A percentile compares a stretch with the other conserved stretches of the same genome.
Evolutionary conservation across 2,888 invertebrate genomes (phyloP).

Genomic region (Gryllus longicercus): DNA sequence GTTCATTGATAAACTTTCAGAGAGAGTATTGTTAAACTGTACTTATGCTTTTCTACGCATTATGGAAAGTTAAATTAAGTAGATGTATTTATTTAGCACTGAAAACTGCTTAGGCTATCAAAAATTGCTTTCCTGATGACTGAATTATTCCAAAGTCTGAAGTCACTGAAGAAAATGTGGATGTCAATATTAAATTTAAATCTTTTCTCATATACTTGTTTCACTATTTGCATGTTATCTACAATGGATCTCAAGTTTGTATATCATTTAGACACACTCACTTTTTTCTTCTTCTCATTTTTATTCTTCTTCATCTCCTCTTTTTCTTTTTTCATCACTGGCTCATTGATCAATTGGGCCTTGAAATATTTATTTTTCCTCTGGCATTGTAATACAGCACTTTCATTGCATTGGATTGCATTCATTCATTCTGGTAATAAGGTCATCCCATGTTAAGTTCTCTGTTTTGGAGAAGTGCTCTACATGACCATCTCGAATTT

Average conservation of each 20-base stretch:
- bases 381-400: too few relatives aligned
- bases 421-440: too few relatives aligned
- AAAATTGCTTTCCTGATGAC: background rate
- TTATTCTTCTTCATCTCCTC: too few relatives aligned
- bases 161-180: background rate
- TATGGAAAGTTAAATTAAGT: background rate
- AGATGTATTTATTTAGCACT: background rate
- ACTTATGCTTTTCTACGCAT: background rate
- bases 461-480: too few relatives aligned
- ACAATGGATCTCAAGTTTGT: background rate
- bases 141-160: background rate
- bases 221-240: background rate
- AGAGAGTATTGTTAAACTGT: background rate
- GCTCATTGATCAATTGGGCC: too few relatives aligned
- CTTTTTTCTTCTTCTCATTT: background rate
- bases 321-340: too few relatives aligned
- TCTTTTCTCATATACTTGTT: background rate
- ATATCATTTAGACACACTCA: conserved; percentile 30
- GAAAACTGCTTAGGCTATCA: background rate
- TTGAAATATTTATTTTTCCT: too few relatives aligned
- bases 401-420: too few relatives aligned
- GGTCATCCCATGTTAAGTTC: too few relatives aligned
- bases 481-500: too few relatives aligned
- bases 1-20: too few relatives aligned
- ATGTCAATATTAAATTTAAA: background rate